Conservation (phyloP, 2,113 vertebrate genomes). For the Tragelaphus imberbis region DNA sequence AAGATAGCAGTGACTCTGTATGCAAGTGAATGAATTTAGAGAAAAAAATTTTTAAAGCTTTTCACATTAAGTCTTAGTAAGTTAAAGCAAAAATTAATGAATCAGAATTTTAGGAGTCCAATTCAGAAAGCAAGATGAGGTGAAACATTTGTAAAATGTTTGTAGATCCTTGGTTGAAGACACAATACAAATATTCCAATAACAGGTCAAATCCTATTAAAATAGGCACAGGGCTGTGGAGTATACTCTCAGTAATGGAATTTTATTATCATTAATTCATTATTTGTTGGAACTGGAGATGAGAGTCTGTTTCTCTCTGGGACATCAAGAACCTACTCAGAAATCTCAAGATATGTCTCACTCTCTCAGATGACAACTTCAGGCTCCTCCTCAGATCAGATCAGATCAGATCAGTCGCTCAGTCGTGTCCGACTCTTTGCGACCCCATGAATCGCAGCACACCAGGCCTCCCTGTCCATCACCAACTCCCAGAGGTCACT, state of each 20-base stretch:
- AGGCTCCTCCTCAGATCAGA: neutral
- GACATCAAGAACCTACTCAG: neutral
- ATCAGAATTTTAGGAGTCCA: constrained; percentile 20
- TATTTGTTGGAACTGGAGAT: neutral
- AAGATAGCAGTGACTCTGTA: neutral
- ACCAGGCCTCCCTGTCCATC: too few species aligned
- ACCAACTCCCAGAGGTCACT: too few species aligned
- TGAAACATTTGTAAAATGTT: neutral
- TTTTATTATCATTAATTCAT: constrained; percentile 13
- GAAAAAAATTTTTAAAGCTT: neutral
- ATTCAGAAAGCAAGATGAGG: neutral
- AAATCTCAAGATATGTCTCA: neutral
- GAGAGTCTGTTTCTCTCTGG: neutral
- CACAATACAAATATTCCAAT: neutral
- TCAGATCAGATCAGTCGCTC: too few species aligned
- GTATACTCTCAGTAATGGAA: neutral
- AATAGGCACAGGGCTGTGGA: neutral
- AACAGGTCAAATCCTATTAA: neutral
- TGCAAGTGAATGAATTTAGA: neutral
- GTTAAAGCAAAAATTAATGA: constrained; percentile 30
- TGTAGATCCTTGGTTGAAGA: constrained; percentile 5
- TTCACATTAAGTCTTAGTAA: neutral
- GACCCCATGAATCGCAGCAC: too few species aligned
- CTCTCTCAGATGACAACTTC: neutral
- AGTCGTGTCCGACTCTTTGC: too few species aligned